Base-by-base conservation (phyloP, 1,140 invertebrate genomes). In the Tribolium madens region DNA sequence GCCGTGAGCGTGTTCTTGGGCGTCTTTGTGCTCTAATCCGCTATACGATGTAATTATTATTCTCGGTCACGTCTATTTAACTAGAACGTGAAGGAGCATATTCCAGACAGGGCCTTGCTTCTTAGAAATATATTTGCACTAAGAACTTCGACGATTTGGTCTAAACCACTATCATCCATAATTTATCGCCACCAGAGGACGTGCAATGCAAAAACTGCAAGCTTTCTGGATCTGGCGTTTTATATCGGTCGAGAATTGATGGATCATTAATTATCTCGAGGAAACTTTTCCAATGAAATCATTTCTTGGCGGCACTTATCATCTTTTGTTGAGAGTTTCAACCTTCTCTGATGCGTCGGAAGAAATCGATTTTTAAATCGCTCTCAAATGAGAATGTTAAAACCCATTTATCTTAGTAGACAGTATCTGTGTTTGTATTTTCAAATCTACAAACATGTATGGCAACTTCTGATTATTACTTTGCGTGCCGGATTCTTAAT, bases 51-150 rank as follows among this genome's bases (percentile, higher is more conserved):
- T 71, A 50, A 72, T 72, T 72, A 72, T 72, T 72, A 72, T 72
- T 72, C 70, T 33, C 70, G 50, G 70, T 72, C 70, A 72, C 70
- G 70, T 52, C 70, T 72, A 72, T 72, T 50, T 72, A 72, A 48
- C 46, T 72, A 71, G 42, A 72, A 72, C 57, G 57, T 64, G 57
- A 64, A 64, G 57, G 57, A 64, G 57, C 57, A 64, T 64, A 64
- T 64, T 64, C 57, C 57, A 64, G 57, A 64, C 57, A 64, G 57
- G 31, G 57, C 57, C 57, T 33, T 64, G 57, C 57, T 64, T 64
- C 57, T 64, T 64, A 64, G 57, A 64, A 64, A 64, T 64, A 64
- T 64, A 64, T 64, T 64, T 64, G 57, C 57, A 64, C 57, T 64
- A 64, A 64, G 57, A 64, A 64, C 57, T 64, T 64, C 57, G 36